Evolutionary conservation across 2,888 invertebrate species (phyloP), one percentile per base, ranked within the genome.

Genomic region (Agrotis exclamationis): DNA sequence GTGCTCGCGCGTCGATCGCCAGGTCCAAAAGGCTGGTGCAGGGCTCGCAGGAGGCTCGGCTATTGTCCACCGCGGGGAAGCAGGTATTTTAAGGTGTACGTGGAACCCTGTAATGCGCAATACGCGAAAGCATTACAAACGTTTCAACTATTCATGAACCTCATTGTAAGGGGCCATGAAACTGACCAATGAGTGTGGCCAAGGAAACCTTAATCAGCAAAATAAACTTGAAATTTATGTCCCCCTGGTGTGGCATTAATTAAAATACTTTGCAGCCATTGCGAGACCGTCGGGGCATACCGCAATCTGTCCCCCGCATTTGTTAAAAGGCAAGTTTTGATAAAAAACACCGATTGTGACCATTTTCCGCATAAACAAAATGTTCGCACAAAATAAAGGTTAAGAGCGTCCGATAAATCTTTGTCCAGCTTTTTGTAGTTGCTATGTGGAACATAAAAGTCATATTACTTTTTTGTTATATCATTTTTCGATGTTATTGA

Each of bases 201-300:
- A 76, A 87, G 87, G 86, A 86, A 85, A 86, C 87, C 84, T 89
- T 92, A 91, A 93, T 92, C 92, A 88, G 89, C 85, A 84, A 90
- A 91, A 90, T 90, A 88, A 85, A 90, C 87, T 87, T 89, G 86
- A 92, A 92, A 92, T 93, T 87, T 90, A 93, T 92, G 90, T 89
- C 85, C 82, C 85, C 64, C 83, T 88, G 88, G 90, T 91, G 92
- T 90, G 90, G 90, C 88, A 93, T 93, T 93, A 92, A 94, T 94
- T 94, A 94, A 95, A 94, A 94, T 93, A 91, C 92, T 91, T 90
- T 87, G 85, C 86, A 88, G 87, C 85, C 89, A 86, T 87, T 87
- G 86, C 89, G 84, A 85, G 70, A 76, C 83, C 87, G 79, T 83
- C 81, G 85, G 83, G 83, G 82, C 87, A 85, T 86, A 85, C 89